These are phyloP conservation scores for Patella ulyssiponensis DNA, from an alignment of 2,888 invertebrate genomes.

Conservation along the genomic window DNA sequence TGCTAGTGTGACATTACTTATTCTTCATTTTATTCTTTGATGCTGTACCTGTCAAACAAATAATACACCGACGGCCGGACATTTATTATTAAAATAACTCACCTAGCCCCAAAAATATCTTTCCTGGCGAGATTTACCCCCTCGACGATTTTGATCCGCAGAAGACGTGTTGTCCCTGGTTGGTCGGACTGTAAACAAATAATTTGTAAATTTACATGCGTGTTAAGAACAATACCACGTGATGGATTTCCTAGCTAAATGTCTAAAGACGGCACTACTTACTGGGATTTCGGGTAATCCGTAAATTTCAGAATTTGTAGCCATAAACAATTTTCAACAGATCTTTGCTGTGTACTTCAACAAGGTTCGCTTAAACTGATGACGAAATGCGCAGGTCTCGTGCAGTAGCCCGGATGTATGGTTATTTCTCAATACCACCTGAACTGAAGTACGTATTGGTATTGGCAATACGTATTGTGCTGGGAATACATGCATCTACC, in stretches of 20 bases:
- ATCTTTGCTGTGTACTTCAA: not conserved
- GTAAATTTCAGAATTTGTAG: conserved; percentile 41
- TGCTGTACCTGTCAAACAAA: too few species aligned
- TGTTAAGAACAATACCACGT: not conserved
- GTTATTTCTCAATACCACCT: not conserved
- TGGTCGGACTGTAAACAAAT: not conserved
- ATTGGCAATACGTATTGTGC: too few species aligned
- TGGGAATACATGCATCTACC: too few species aligned
- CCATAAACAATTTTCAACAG: conserved; percentile 35
- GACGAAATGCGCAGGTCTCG: conserved; percentile 24
- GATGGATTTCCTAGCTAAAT: not conserved
- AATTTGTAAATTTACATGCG: not conserved
- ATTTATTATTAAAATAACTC: conserved; percentile 38
- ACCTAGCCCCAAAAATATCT: conserved; percentile 99
- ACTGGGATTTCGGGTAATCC: conserved; percentile 52
- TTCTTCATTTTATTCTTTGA: too few species aligned
- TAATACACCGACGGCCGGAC: too few species aligned
- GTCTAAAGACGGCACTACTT: conserved; percentile 19
- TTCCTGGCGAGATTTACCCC: conserved; percentile 89
- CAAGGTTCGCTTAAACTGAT: conserved; percentile 15
- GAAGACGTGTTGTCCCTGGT: conserved; percentile 38
- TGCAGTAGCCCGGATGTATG: conserved; percentile 23
- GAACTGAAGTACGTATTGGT: too few species aligned
- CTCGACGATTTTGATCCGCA: conserved; percentile 63
- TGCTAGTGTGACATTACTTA: too few species aligned